Evolutionary conservation across 2,888 invertebrate genomes (phyloP).

Genomic region (Agrochola macilenta): DNA sequence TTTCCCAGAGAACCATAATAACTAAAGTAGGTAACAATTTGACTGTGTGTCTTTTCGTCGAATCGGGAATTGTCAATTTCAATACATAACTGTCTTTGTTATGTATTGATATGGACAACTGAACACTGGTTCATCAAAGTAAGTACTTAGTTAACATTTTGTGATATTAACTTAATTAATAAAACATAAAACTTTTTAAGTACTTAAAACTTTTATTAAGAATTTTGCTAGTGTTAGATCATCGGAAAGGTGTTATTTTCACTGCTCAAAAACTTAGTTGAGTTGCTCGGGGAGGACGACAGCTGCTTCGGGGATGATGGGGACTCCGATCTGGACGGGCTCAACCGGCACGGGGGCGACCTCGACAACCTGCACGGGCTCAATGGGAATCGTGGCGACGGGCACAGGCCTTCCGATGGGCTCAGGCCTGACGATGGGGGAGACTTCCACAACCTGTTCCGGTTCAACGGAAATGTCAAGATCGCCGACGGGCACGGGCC

Average conservation of each 20-base stretch:
- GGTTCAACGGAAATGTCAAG: background rate
- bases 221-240: slow-evolving; percentile 11
- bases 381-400: background rate
- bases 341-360: slow-evolving; percentile 60
- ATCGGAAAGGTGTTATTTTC: slow-evolving; percentile 19
- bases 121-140: background rate
- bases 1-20: background rate
- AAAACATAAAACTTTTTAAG: slow-evolving; percentile 11
- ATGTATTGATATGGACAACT: no score
- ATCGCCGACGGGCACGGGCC: slow-evolving; percentile 3
- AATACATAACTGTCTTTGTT: no score
- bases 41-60: background rate
- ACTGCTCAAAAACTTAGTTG: slow-evolving; percentile 59
- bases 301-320: slow-evolving; percentile 63
- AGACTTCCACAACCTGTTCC: slow-evolving; percentile 46
- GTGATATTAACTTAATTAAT: background rate
- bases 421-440: slow-evolving; percentile 15
- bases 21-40: background rate
- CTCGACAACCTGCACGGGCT: slow-evolving; percentile 36
- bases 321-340: slow-evolving; percentile 63
- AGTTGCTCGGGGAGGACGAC: slow-evolving; percentile 67
- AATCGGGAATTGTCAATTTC: background rate
- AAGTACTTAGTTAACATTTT: background rate
- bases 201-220: slow-evolving; percentile 27
- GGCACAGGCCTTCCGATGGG: slow-evolving; percentile 5